Base-by-base conservation (phyloP, 2,113 vertebrate species). In the Bubalus kerabau region DNA sequence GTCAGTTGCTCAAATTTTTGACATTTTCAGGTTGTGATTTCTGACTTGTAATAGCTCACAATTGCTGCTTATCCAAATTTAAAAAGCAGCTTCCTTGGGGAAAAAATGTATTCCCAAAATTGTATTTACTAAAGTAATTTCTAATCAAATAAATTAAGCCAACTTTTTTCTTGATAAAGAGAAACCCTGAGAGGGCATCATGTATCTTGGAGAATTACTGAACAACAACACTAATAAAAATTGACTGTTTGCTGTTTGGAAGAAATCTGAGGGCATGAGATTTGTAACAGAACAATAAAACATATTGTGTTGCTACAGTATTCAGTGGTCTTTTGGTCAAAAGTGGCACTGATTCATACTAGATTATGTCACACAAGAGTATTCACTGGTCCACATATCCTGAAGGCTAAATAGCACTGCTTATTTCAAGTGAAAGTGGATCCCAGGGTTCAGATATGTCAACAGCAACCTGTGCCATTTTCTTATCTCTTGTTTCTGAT, bases 1-100 rank as follows among this genome's bases (percentile, higher is more conserved):
- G 78, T 95, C 62, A 96, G 6, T 60, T 83, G n/a, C 71, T 85
- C 62, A 97, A 89, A 80, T 16, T 95, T 96, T 81, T 92, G 60
- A 89, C 60, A 87, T 60, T 90, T 95, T 71, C 13, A 89, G 57
- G 17, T 78, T 96, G 48, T 90, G 28, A 89, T 60, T 84, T 90
- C 95, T 95, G 23, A 88, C 48, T 95, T 90, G 21, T 36, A 64
- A 30, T 52, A 78, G 19, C 23, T 90, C 17, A 88, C 11, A 95
- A 43, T 80, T 94, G 13, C 6, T 97, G 13, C 14, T 95, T 30
- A 94, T 74, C 43, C 6, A 56, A 71, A 19, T 36, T 14, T 5
- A 56, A 91, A 78, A 19, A n/a, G 4, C 0, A 26, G 6, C n/a
- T 82, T 80, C 8, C 24, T 86, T 28, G 28, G 17, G 19, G 91